Conservation (phyloP, 1,140 invertebrate genomes). For the Bombus soroeensis region DNA sequence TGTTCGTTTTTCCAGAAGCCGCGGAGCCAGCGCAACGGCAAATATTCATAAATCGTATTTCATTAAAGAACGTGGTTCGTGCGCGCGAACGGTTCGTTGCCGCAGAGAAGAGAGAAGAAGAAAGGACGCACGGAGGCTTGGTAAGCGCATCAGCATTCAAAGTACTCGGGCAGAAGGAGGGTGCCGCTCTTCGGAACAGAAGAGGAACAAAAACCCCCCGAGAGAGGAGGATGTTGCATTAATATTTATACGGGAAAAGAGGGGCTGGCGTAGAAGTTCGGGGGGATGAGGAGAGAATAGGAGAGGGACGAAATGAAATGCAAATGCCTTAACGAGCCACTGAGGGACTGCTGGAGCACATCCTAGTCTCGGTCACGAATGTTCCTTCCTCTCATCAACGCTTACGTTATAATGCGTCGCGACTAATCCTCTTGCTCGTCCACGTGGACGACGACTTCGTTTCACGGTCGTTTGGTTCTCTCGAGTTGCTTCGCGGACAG, state of each 20-base stretch:
- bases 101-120: conserved; percentile 32
- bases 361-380: conserved; percentile 78
- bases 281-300: conserved; percentile 35
- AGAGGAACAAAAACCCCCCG: conserved; percentile 81
- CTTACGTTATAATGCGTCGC: conserved; percentile 65
- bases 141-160: conserved; percentile 82
- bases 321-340: conserved; percentile 83
- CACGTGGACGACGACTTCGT: conserved; percentile 14
- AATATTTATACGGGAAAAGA: conserved; percentile 82
- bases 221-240: conserved; percentile 83
- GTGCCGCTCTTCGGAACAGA: conserved; percentile 74
- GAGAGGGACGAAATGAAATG: conserved; percentile 80
- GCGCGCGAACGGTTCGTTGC: conserved; percentile 33
- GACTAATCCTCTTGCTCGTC: conserved; percentile 37
- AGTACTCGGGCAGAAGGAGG: conserved; percentile 78
- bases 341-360: conserved; percentile 79
- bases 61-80: conserved; percentile 75
- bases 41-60: conserved; percentile 78
- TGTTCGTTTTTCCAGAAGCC: background rate
- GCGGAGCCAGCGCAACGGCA: background rate
- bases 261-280: conserved; percentile 59
- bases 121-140: conserved; percentile 68
- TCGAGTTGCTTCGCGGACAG: background rate
- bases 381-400: conserved; percentile 78
- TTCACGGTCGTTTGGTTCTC: background rate